These are phyloP conservation scores for Drosophila ambigua DNA, from an alignment of 1,140 invertebrate species.

Conservation along the genomic window DNA sequence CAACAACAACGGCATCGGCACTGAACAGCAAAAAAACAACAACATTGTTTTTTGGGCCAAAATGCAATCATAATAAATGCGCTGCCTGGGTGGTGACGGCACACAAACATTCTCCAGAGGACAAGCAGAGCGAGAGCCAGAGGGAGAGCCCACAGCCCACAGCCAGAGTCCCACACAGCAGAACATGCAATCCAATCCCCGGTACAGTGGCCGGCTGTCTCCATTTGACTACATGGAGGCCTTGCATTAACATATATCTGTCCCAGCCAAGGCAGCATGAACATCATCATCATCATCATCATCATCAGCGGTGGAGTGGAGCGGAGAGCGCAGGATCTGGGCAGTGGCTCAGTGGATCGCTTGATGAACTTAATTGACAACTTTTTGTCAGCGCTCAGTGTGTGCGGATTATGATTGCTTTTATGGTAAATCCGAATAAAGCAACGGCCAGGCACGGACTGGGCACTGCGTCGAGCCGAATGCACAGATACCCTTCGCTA, in stretches of 20 bases:
- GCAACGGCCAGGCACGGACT: no score
- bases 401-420: constrained; percentile 79
- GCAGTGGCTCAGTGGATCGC: no score
- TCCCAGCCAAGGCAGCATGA: neutral
- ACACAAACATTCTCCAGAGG: constrained; percentile 16
- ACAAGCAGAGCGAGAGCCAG: neutral
- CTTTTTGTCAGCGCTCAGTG: constrained; percentile 75
- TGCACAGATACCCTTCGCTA: no score
- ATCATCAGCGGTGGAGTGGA: no score
- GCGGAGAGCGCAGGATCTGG: neutral
- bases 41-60: constrained; percentile 68
- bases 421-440: constrained; percentile 59
- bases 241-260: constrained; percentile 42
- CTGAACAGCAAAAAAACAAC: constrained; percentile 16
- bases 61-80: constrained; percentile 81
- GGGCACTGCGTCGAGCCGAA: no score
- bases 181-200: neutral
- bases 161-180: neutral
- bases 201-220: neutral
- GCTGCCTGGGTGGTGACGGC: constrained; percentile 70
- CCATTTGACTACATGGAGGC: constrained; percentile 50
- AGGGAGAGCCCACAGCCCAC: no score
- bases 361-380: constrained; percentile 79
- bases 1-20: constrained; percentile 7
- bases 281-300: no score